Evolutionary conservation across 2,113 vertebrate genomes (phyloP).

Genomic region (Solea senegalensis): DNA sequence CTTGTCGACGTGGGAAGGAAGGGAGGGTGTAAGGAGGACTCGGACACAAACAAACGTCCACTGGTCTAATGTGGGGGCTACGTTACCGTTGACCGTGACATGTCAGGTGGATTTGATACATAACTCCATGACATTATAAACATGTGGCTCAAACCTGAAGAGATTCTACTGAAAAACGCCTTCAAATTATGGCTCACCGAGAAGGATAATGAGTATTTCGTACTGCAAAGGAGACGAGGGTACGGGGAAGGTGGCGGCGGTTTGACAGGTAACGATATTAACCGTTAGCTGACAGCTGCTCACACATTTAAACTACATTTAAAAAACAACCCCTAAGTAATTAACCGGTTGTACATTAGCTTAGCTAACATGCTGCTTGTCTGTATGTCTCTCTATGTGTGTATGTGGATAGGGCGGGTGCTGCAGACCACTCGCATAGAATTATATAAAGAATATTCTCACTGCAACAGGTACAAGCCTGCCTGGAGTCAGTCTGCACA

Average conservation of each 20-base stretch:
- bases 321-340: background rate
- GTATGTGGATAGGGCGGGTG: constrained; percentile 27
- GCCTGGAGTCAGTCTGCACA: background rate
- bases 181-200: constrained; percentile 95
- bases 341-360: background rate
- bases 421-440: background rate
- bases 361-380: background rate
- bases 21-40: constrained; percentile 70
- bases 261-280: constrained; percentile 85
- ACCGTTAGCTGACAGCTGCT: background rate
- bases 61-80: constrained; percentile 48
- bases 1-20: constrained; percentile 86
- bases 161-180: constrained; percentile 95
- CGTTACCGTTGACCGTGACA: constrained; percentile 57
- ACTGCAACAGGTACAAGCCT: constrained; percentile 66
- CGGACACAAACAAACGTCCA: constrained; percentile 74
- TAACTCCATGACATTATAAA: constrained; percentile 44
- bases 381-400: too few species aligned
- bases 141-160: constrained; percentile 98
- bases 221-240: constrained; percentile 92
- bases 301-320: background rate
- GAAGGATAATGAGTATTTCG: constrained; percentile 92
- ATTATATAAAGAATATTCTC: background rate
- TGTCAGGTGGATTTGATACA: constrained; percentile 53
- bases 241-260: constrained; percentile 92